Evolutionary conservation across 2,888 invertebrate species (phyloP).

Genomic region (Ophion slaviceki): DNA sequence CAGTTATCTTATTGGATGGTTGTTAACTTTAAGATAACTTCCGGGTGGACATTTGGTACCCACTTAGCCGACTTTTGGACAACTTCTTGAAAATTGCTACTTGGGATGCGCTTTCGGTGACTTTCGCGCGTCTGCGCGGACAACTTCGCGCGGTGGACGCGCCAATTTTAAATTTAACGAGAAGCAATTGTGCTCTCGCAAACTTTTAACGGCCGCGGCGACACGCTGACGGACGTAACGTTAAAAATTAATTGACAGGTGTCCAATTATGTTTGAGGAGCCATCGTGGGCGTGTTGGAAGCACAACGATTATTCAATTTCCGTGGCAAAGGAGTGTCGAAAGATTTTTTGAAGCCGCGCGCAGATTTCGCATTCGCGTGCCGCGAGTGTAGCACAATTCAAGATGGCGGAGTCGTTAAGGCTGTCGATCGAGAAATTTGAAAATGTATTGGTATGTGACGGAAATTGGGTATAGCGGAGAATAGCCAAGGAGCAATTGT

Average conservation of each 20-base stretch:
- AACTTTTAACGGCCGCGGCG: not conserved
- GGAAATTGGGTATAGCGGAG: not conserved
- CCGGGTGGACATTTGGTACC: too few species aligned
- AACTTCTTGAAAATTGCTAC: too few species aligned
- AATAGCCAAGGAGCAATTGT: not conserved
- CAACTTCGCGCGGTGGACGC: not conserved
- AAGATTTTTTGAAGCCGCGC: too few species aligned
- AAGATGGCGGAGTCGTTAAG: too few species aligned
- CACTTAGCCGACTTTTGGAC: too few species aligned
- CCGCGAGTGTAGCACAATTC: too few species aligned
- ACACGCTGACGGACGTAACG: not conserved
- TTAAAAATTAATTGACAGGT: not conserved
- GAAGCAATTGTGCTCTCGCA: not conserved
- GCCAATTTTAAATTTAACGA: not conserved
- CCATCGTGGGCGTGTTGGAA: not conserved
- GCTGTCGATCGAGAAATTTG: not conserved
- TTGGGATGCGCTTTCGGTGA: not conserved
- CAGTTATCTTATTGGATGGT: too few species aligned
- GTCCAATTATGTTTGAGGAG: not conserved
- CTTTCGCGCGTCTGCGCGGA: not conserved
- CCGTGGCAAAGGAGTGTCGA: too few species aligned
- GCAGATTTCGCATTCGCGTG: too few species aligned
- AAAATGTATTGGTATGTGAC: not conserved
- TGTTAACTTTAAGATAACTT: too few species aligned
- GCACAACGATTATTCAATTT: too few species aligned